phyloP scores from a whole-genome alignment of 2,113 vertebrate genomes.

The Nothocercus nigrocapillus region DNA sequence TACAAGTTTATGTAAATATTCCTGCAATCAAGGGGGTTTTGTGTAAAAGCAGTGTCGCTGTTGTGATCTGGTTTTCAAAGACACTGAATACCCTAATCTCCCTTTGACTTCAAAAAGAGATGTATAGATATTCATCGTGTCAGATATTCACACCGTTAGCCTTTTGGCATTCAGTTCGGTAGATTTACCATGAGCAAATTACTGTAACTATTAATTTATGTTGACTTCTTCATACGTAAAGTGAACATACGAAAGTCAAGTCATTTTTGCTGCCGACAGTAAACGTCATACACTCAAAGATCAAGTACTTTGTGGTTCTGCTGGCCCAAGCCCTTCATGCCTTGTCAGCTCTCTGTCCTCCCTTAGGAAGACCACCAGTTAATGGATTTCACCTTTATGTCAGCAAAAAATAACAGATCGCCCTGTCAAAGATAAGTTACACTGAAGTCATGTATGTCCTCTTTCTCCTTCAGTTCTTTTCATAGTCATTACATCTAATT shows the following conservation, averaged over 20 bases:
- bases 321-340: constrained; percentile 30
- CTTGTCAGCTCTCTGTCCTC: constrained; percentile 40
- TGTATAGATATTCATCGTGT: constrained; percentile 9
- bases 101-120: constrained; percentile 22
- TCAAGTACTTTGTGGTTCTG: background rate
- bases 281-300: constrained; percentile 21
- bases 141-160: constrained; percentile 1
- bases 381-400: constrained; percentile 59
- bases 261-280: background rate
- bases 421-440: constrained; percentile 16
- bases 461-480: constrained; percentile 51
- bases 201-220: constrained; percentile 49
- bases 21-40: background rate
- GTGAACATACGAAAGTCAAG: constrained; percentile 48
- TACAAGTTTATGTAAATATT: background rate
- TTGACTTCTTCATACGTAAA: background rate
- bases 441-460: background rate
- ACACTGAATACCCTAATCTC: background rate
- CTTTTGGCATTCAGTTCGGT: constrained; percentile 19
- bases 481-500: background rate
- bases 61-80: constrained; percentile 11
- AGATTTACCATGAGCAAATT: constrained; percentile 46
- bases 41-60: background rate
- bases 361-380: constrained; percentile 27
- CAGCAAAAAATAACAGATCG: background rate